These are phyloP conservation scores for Drosophila sechellia DNA, from an alignment of 1,140 invertebrate species.

Conservation along the genomic window DNA sequence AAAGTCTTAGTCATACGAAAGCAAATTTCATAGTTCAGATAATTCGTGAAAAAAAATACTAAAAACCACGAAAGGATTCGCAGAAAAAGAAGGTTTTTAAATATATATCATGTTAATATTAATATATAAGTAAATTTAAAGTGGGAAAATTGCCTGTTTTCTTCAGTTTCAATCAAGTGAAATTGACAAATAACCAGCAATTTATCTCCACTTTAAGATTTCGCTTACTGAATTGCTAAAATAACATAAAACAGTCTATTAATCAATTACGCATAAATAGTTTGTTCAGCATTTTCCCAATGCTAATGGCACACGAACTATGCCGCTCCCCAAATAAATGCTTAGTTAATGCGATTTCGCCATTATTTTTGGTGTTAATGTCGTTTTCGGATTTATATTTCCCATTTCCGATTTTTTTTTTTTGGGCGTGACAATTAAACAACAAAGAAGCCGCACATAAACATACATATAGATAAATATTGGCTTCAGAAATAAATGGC, in stretches of 20 bases:
- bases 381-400: constrained; percentile 1
- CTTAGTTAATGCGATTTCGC: constrained; percentile 2
- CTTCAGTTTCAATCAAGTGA: too few species aligned
- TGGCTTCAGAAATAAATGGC: background rate
- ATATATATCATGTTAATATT: too few species aligned
- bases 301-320: background rate
- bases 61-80: too few species aligned
- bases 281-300: background rate
- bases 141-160: background rate
- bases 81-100: background rate
- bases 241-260: background rate
- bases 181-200: too few species aligned
- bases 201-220: background rate
- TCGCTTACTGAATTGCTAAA: background rate
- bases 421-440: constrained; percentile 26
- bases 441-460: constrained; percentile 16
- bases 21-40: constrained; percentile 1
- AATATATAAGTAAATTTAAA: background rate
- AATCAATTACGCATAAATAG: background rate
- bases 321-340: background rate
- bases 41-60: background rate
- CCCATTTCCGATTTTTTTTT: background rate
- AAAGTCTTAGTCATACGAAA: constrained; percentile 21
- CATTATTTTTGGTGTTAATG: constrained; percentile 19
- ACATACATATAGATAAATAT: background rate